Evolutionary conservation across 2,113 vertebrate genomes (phyloP), one percentile per base, ranked within the genome.

Genomic region (Zootoca vivipara): DNA sequence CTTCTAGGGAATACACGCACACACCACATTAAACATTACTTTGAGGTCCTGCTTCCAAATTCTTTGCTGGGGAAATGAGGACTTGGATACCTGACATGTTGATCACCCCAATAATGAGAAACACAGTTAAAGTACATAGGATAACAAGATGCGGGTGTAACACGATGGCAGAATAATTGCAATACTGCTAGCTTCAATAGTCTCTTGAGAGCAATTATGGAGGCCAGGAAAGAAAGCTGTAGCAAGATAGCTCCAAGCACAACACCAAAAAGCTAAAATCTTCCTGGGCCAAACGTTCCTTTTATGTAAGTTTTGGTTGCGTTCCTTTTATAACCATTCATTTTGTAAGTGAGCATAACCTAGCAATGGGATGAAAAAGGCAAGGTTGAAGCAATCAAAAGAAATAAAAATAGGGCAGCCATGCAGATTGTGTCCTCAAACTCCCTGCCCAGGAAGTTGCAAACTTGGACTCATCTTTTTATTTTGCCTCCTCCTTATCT

Each of bases 51-150:
- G 65, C 42, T 77, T 52, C 24, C 40, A 62, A 26, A 46, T 52
- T 56, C 12, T 87, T 38, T 72, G 24, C n/a, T 84, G n/a, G 81
- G 86, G 89, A 80, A 56, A 81, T n/a, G 82, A 88, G 46, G 40
- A 86, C 82, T 87, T 10, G 70, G 62, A 3, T 69, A 52, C 82
- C 82, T 91, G 58, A 85, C 83, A 89, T 86, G 42, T 28, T 91
- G 92, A 83, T 79, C 20, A 86, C 13, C 73, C 89, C 88, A 10
- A 92, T 90, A 86, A 90, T 82, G 86, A 89, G 86, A 92, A 92
- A 62, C 33, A 80, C 70, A 90, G 92, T 84, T 58, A 56, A 26
- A 15, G 75, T 87, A 92, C 79, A 64, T 64, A 67, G 42, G 69
- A 82, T 89, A 73, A 93, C 92, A 93, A 90, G 62, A 90, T 92